Evolutionary conservation across 64 coral and sea anemone genomes (phyloP).

Genomic region (Montipora cactus): DNA sequence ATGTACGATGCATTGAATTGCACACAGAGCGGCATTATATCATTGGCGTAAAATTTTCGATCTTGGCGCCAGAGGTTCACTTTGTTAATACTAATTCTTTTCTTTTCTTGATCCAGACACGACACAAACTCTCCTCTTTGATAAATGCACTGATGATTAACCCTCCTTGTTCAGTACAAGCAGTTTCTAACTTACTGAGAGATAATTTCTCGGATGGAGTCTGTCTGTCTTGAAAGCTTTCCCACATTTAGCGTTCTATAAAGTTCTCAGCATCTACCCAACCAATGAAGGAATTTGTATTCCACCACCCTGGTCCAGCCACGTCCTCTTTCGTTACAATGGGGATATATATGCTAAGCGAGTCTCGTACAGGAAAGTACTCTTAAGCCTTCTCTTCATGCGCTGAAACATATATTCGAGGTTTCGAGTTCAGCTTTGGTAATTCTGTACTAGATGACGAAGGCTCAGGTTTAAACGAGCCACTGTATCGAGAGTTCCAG

Average conservation of each 20-base stretch:
- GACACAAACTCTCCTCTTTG: neutral
- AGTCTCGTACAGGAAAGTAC: neutral
- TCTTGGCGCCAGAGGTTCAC: too few relatives aligned
- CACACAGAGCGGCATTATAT: too few relatives aligned
- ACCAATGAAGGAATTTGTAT: neutral
- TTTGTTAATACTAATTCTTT: too few relatives aligned
- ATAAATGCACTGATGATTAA: neutral
- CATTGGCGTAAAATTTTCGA: too few relatives aligned
- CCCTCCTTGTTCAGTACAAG: too few relatives aligned
- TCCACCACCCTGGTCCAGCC: neutral
- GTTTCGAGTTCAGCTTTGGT: conserved; percentile 23
- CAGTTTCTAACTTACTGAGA: too few relatives aligned
- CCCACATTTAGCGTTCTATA: neutral
- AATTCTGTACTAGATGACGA: conserved; percentile 22
- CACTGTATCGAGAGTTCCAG: conserved; percentile 75
- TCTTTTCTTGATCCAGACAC: neutral
- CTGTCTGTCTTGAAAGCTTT: neutral
- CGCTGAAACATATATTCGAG: conserved; percentile 23
- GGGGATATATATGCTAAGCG: neutral
- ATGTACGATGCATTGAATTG: neutral
- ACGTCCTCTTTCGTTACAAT: neutral
- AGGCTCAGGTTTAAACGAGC: conserved; percentile 66
- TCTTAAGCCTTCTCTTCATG: conserved; percentile 25
- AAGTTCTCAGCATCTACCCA: neutral
- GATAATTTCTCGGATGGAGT: too few relatives aligned